Percentiles rank a stretch among this genome's conserved stretches.
phyloP scores from a whole-genome alignment of 2,113 vertebrate species.

The Desmodus rotundus region DNA sequence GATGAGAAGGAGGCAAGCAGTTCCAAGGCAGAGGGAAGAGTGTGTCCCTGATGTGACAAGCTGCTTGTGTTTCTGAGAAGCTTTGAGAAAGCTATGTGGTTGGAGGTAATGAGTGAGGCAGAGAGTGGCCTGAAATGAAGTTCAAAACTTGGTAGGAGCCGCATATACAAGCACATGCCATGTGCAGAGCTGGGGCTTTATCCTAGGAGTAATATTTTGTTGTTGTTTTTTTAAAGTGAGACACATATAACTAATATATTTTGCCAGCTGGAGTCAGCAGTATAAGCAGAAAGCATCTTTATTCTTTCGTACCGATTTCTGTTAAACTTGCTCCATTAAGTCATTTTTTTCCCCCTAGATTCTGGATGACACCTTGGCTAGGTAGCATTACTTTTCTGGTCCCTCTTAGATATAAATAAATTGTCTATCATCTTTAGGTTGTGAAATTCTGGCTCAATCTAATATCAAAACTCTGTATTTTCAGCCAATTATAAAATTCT shows the following conservation, averaged over 20 bases:
- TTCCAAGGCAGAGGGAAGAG: neutral
- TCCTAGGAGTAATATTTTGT: neutral
- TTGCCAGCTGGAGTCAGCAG: neutral
- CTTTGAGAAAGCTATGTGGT: neutral
- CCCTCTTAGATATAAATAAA: neutral
- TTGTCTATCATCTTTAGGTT: neutral
- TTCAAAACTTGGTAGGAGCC: neutral
- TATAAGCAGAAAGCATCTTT: neutral
- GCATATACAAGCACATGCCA: too few relatives aligned
- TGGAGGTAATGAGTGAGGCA: neutral
- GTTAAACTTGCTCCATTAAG: neutral
- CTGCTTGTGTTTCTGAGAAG: neutral
- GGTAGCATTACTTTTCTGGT: neutral
- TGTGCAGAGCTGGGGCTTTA: neutral
- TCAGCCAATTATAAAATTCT: neutral
- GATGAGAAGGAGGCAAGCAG: neutral
- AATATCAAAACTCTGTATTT: neutral
- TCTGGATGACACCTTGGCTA: neutral
- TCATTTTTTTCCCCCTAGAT: neutral
- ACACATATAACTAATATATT: neutral
- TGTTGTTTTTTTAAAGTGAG: neutral
- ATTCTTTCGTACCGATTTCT: neutral
- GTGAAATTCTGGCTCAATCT: neutral
- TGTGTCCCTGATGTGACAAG: neutral
- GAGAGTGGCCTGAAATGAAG: neutral